These are phyloP conservation scores for Acheta domesticus DNA, from an alignment of 2,888 invertebrate genomes.

Conservation along the genomic window DNA sequence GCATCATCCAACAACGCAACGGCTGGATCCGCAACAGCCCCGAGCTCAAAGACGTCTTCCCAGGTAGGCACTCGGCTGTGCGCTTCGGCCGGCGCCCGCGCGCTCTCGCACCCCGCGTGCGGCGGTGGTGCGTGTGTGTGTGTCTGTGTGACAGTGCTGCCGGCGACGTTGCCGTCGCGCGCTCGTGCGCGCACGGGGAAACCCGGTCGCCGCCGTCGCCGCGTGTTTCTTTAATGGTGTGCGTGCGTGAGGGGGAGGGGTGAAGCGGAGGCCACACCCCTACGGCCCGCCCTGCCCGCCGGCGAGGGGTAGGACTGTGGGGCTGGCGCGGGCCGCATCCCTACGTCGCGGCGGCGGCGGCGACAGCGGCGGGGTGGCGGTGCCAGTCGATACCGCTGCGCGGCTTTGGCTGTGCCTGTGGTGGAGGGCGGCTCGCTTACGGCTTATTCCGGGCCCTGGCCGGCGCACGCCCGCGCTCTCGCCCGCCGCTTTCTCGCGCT, in stretches of 20 bases:
- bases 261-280: no score
- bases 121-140: background rate
- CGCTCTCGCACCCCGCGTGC: background rate
- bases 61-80: constrained; percentile 56
- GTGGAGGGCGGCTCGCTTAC: no score
- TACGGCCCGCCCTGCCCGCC: no score
- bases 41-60: constrained; percentile 68
- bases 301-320: no score
- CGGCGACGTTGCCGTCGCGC: background rate
- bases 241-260: no score
- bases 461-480: no score
- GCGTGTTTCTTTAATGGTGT: no score
- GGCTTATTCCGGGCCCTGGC: no score
- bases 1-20: constrained; percentile 75
- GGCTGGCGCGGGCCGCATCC: background rate
- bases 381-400: background rate
- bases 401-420: background rate
- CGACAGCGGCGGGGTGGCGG: background rate
- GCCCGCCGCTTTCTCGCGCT: no score
- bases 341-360: background rate
- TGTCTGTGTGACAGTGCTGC: background rate
- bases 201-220: no score
- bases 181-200: background rate
- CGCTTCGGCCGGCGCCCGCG: background rate
- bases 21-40: constrained; percentile 72